Evolutionary conservation across 92 coral and sea anemone genomes (phyloP), one percentile per base, ranked within the genome.

Genomic region (Pocillopora meandrina): DNA sequence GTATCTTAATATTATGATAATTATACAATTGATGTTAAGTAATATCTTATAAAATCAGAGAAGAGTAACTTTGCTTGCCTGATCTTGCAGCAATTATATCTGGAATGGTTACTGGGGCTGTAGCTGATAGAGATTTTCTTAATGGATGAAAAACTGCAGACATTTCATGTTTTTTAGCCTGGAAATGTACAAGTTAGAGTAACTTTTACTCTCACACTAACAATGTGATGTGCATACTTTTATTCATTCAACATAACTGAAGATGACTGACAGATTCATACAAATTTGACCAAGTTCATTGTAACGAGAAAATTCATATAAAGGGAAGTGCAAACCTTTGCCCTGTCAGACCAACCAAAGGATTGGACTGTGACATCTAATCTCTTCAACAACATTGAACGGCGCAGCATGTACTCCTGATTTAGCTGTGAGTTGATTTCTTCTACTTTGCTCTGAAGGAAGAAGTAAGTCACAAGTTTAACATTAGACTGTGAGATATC

Each of bases 271-370:
- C 5, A 65, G 9, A 65, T 26, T 26, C 31, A 21, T 65, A 0
- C 12, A 23, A 20, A 20, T 9, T 7, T 66, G 35, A 34, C 31
- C 15, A 5, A n/a, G 52, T 14, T 19, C 23, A n/a, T 12, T 19
- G 68, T 6, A 8, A 64, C 26, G 68, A 64, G 21, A 63, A 63
- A 3, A 70, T 7, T 12, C 8, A 70, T 2, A 17, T 16, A 56
- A 71, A 65, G 10, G 2, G 35, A 18, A 26, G 36, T 3, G 15
- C 71, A 57, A 72, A 96, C 99, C 95, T 94, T 95, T 21, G 98
- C 99, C 42, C 83, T 92, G 72, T 95, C 98, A n/a, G 99, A 97
- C 99, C 99, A 97, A 12, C 95, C 97, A 90, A 97, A 97, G 4
- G 99, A 97, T 86, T 93, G 98, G 34, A 97, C 86, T 18, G 99